Base-by-base conservation (phyloP, 2,113 vertebrate genomes). In the Rhynchomys soricoides region DNA sequence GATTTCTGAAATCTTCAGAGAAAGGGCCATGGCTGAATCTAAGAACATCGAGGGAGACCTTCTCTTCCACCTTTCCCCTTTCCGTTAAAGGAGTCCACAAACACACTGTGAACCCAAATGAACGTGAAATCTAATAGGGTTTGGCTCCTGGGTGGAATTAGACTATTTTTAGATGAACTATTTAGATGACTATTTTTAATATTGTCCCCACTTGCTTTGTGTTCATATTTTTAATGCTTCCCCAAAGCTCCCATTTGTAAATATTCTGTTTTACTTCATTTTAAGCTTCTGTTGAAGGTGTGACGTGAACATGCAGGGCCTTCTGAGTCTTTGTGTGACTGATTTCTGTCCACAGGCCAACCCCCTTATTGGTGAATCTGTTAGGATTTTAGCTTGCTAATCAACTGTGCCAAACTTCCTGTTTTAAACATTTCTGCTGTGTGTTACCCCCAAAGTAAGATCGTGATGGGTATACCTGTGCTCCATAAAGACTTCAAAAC, bases 101-200 rank as follows among this genome's bases (percentile, higher is more conserved):
- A 87, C 83, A 93, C 79, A 79, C 43, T 68, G 71, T 93, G 98
- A 97, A 96, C 95, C 86, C 95, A 93, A 78, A 96, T 95, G 96
- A 98, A 96, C 91, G 11, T 7, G 97, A 97, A 98, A 98, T 89
- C 79, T 55, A 97, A 97, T 95, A 95, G 82, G 92, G 68, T 91
- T 94, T 98, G 97, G 95, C 96, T 79, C 77, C 86, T 83, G 57
- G 40, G 34, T 73, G 89, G 94, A 85, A 95, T 97, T 93, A 90
- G 64, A 95, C 97, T 97, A 98, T 97, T 91, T 98, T 97, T 98
- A 98, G 97, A 94, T 92, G 91, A 96, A 95, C 90, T 96, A 97
- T 98, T 97, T 89, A 57, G 70, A 74, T 89, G 70, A 89, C 86
- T 89, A 89, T 89, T 89, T 89, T 96, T 97, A 77, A 70, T 75